A percentile compares a stretch with the other conserved stretches of the same genome.
phyloP scores from a whole-genome alignment of 2,888 invertebrate species.

The Melieria omissa region DNA sequence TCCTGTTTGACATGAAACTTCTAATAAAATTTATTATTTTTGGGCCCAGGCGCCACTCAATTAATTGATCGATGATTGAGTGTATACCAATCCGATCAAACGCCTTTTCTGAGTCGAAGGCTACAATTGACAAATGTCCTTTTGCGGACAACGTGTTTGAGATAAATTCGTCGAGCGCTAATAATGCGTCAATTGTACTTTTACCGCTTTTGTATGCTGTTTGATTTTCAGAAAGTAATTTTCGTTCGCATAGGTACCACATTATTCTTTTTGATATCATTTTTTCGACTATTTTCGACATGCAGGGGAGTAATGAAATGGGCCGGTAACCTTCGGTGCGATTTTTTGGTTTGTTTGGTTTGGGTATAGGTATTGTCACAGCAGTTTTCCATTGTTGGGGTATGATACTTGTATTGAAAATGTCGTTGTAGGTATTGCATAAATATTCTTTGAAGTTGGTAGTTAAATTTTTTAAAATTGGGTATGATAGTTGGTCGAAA shows the following conservation, averaged over 20 bases:
- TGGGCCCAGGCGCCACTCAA: not conserved
- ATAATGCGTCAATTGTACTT: not conserved
- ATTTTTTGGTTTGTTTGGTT: no score
- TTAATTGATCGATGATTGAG: not conserved
- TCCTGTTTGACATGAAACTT: not conserved
- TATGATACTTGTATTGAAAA: no score
- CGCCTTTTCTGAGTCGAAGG: not conserved
- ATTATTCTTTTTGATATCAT: not conserved
- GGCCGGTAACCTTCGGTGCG: not conserved
- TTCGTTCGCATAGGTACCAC: not conserved
- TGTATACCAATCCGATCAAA: conserved; percentile 3
- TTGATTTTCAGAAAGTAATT: not conserved
- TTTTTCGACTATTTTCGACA: not conserved
- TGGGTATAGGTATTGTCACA: no score
- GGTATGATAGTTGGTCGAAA: no score
- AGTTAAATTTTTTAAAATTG: no score
- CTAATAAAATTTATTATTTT: not conserved
- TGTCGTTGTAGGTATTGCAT: no score
- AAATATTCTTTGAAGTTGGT: no score
- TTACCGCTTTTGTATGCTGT: not conserved
- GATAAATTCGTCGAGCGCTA: not conserved
- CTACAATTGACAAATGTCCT: not conserved
- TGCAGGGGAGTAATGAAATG: not conserved
- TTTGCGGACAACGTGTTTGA: not conserved
- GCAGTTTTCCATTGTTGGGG: no score